A percentile compares a stretch with the other conserved stretches of the same genome.
phyloP scores from a whole-genome alignment of 2,113 vertebrate species.

The Neolamprologus caudopunctatus region DNA sequence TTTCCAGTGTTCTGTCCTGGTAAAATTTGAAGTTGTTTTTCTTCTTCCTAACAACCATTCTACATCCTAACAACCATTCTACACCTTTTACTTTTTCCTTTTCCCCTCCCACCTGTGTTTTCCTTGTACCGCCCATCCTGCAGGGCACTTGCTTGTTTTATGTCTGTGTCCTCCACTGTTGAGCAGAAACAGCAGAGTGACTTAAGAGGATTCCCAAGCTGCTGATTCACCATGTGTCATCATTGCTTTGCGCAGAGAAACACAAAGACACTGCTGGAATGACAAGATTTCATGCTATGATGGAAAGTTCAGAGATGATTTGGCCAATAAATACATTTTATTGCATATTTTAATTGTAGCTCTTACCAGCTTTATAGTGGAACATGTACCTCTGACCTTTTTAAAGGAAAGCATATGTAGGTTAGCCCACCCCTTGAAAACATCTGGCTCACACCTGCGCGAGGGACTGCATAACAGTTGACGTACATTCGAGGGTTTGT shows the following conservation, averaged over 20 bases:
- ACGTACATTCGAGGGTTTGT: constrained; percentile 8
- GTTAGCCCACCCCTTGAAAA: neutral
- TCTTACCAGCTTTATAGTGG: neutral
- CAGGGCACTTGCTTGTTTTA: constrained; percentile 20
- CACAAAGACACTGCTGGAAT: neutral
- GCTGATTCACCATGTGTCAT: constrained; percentile 56
- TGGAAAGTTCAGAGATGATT: neutral
- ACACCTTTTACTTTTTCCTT: constrained; percentile 1
- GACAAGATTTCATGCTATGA: neutral
- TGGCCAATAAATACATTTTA: neutral
- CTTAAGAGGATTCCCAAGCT: constrained; percentile 61
- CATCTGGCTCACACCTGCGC: neutral
- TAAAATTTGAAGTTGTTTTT: neutral
- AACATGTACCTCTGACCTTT: neutral
- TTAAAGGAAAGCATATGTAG: neutral
- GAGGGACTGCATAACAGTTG: neutral
- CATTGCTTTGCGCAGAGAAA: constrained; percentile 23
- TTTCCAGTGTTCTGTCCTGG: neutral
- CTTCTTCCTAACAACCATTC: neutral
- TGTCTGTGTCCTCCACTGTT: constrained; percentile 14
- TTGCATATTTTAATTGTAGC: neutral
- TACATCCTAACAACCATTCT: neutral
- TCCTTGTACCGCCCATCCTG: constrained; percentile 21
- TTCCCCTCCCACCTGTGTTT: neutral
- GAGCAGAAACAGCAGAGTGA: constrained; percentile 27